Percentiles rank a stretch among this genome's conserved stretches.
These are phyloP conservation scores for Varecia variegata DNA, from an alignment of 2,797 vertebrate genomes.

Conservation along the genomic window DNA sequence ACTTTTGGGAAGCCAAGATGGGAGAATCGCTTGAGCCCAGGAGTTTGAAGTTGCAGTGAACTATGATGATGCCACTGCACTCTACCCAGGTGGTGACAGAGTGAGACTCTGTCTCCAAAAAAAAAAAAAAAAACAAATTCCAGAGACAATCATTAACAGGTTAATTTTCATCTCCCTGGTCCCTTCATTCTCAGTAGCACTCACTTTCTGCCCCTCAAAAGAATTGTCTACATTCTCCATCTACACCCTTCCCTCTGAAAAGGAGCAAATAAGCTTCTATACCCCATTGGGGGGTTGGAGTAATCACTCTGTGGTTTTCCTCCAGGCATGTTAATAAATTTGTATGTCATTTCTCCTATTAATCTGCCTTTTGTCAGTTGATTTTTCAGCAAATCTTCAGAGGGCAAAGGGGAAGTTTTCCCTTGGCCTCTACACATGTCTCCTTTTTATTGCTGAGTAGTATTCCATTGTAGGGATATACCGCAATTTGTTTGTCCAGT, in stretches of 20 bases:
- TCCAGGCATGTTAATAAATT: neutral
- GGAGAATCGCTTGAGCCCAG: too few relatives aligned
- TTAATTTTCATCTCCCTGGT: neutral
- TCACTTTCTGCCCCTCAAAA: neutral
- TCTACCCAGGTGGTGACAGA: too few relatives aligned
- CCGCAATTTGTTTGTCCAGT: neutral
- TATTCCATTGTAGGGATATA: neutral
- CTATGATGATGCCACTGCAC: too few relatives aligned
- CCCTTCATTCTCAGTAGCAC: neutral
- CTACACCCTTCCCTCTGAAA: neutral
- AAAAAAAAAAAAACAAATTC: neutral
- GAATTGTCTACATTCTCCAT: neutral
- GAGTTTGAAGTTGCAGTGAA: too few relatives aligned
- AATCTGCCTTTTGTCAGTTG: neutral
- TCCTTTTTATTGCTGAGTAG: neutral
- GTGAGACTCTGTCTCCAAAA: too few relatives aligned
- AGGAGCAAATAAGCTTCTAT: neutral
- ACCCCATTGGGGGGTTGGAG: neutral
- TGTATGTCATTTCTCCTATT: neutral
- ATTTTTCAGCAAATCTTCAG: neutral
- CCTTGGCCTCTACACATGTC: neutral
- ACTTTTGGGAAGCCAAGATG: too few relatives aligned
- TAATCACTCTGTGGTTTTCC: neutral
- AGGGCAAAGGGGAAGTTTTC: neutral
- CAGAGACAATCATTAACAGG: neutral